These are phyloP conservation scores for Drosophila virilis DNA, from an alignment of 1,140 invertebrate species.

Conservation along the genomic window DNA sequence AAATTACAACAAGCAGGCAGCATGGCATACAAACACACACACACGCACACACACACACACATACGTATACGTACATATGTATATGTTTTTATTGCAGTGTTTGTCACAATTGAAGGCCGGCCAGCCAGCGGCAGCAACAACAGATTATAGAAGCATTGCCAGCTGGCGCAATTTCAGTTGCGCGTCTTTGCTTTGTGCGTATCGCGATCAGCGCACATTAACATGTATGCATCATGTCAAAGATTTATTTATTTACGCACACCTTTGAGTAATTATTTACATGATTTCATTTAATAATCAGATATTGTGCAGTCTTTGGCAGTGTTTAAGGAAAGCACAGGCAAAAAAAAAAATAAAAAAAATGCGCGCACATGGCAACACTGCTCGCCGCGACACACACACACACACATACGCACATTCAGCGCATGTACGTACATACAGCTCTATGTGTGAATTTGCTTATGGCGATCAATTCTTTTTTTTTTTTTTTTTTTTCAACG, in stretches of 20 bases:
- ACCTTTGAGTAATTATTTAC: constrained; percentile 11
- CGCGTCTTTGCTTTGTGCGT: constrained; percentile 10
- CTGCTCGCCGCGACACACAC: too few relatives aligned
- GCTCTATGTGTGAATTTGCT: constrained; percentile 69
- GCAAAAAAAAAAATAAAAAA: constrained; percentile 75
- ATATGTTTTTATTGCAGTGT: constrained; percentile 47
- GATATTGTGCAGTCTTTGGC: constrained; percentile 39
- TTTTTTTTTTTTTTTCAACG: constrained; percentile 48
- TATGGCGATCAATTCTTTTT: constrained; percentile 80
- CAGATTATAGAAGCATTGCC: constrained; percentile 58
- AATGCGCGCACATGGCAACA: constrained; percentile 80
- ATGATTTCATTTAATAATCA: constrained; percentile 41
- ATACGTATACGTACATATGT: constrained; percentile 4
- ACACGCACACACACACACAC: constrained; percentile 18
- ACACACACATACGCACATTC: constrained; percentile 43
- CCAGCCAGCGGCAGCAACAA: constrained; percentile 40
- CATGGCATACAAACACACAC: constrained; percentile 50
- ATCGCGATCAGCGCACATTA: constrained; percentile 43
- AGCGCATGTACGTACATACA: constrained; percentile 34
- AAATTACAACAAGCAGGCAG: constrained; percentile 76
- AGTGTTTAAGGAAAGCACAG: constrained; percentile 55
- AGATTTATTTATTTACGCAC: constrained; percentile 8
- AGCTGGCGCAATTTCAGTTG: constrained; percentile 63
- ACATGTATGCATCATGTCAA: neutral
- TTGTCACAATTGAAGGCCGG: constrained; percentile 80